Base-by-base conservation (phyloP, 2,888 invertebrate species). In the Thelaira solivaga region DNA sequence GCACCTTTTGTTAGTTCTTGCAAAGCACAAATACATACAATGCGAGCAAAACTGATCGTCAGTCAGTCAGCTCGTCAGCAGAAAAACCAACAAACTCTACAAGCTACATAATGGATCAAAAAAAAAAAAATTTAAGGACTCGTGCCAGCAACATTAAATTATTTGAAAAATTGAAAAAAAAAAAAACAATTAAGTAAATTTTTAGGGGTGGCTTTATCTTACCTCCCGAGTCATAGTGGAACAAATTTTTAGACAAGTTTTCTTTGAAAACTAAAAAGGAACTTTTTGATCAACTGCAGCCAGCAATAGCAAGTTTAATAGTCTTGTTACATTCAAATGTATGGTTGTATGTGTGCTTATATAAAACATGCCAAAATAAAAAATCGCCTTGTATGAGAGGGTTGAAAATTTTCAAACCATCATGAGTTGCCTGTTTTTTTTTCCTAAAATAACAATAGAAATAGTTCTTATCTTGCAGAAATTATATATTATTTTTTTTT, bases 381-480 rank as follows among this genome's bases (percentile, higher is more conserved):
- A 20, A 62, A 49, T n/a, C 67, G 62, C 64, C 55, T 51, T 64
- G 26, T 49, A 22, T 6, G 69, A 41, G 47, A 59, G 73, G 78
- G 78, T 78, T 69, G 78, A 59, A 78, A 68, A 57, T 20, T 49
- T 62, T 49, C 0, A 49, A 51, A 61, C 74, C 74, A 67, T 61
- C 45, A 74, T 53, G 51, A 62, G 20, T 45, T 61, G 11, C 13
- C 39, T 22, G 47, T 68, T 67, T 69, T 53, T 57, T 68, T 16
- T 55, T 55, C n/a, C 24, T 0, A 39, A 16, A 41, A 22, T 18
- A 41, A 61, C 69, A 69, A 55, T 72, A 62, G 34, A 2, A 53
- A 62, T 26, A 64, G 53, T 74, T 74, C 78, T 78, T 78, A 78
- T 78, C 78, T 78, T 78, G 64, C 59, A 74, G 78, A 74, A 78